Evolutionary conservation across 92 coral and sea anemone species (phyloP), one percentile per base, ranked within the genome.

Genomic region (Paragorgia papillata): DNA sequence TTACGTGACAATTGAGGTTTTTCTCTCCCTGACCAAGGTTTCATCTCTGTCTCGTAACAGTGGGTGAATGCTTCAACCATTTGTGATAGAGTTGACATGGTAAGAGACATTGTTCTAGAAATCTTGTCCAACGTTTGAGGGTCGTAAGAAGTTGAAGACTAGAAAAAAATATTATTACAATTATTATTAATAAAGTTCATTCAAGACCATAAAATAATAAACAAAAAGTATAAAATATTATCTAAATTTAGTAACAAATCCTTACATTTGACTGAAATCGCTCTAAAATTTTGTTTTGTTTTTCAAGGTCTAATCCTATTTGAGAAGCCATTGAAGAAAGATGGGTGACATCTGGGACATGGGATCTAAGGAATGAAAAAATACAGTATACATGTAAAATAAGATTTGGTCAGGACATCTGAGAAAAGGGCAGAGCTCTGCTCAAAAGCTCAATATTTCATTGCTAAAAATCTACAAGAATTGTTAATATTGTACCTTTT

Each of bases 21-120:
- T 31, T 86, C 82, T 57, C 97, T 79, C 61, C 86, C 85, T 41
- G 94, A 88, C 98, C 98, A 94, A 0, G 96, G 96, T 32, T 90
- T 86, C 98, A 94, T 94, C 56, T 94, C 98, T 29, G 94, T 68
- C 71, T 90, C 98, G 75, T 88, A 94, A 64, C 98, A 91, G 28
- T 90, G 95, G 48, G 86, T 81, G 74, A 94, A 94, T 68, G 92
- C 96, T 67, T 89, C 86, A 35, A 91, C 91, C 57, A 87, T 90
- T 73, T 94, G 98, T 30, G 97, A 83, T 80, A 94, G 82, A n/a
- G 95, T 94, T 7, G 97, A 88, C 50, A 94, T 88, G 8, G 91
- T 82, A 18, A 94, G 80, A 9, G 80, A 80, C 58, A 94, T 80
- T 10, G 96, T 94, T 43, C 83, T 88, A 33, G 89, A 90, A 21